Evolutionary conservation across 2,113 vertebrate genomes (phyloP), one percentile per base, ranked within the genome.

Genomic region (Etheostoma spectabile): DNA sequence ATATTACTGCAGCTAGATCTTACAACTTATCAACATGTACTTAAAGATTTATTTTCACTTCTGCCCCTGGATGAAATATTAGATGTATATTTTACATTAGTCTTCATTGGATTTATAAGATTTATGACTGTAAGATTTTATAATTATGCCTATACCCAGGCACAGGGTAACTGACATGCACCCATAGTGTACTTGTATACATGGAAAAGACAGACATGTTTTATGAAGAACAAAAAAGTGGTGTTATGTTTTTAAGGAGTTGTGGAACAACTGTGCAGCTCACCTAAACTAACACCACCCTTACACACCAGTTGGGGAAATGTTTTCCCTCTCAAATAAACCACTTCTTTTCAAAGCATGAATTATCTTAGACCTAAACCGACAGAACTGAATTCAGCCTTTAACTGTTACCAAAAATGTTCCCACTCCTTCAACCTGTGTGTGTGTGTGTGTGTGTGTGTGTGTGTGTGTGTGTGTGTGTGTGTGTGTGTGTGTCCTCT

Each of bases 401-500:
- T 65, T 55, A 81, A 73, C 66, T 64, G 67, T 75, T 61, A 60
- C n/a, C 14, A 72, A 70, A 74, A 66, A 68, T 73, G 27, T 11
- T n/a, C n/a, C 19, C 42, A 45, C 68, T 87, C 51, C 70, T 56
- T 86, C 75, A 86, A 74, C 63, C 38, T 52, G 46, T 70, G 24
- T 66, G 69, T 78, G 53, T 78, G 53, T 60, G 57, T 42, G 38
- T 42, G 35, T 38, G 35, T 38, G n/a, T 63, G 48, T 53, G 46
- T 22, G 51, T 74, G 35, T 74, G 62, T 71, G 51, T 70, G 79
- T 77, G 79, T 73, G 74, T 74, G 79, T 67, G 82, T 86, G 68
- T 80, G 62, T 77, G 65, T 57, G 68, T 74, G 74, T 86, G 84
- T 86, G 79, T 79, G 71, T 80, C 61, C 82, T 88, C 69, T 89